These are phyloP conservation scores for Semotilus atromaculatus DNA, from an alignment of 2,797 vertebrate genomes.

Conservation along the genomic window DNA sequence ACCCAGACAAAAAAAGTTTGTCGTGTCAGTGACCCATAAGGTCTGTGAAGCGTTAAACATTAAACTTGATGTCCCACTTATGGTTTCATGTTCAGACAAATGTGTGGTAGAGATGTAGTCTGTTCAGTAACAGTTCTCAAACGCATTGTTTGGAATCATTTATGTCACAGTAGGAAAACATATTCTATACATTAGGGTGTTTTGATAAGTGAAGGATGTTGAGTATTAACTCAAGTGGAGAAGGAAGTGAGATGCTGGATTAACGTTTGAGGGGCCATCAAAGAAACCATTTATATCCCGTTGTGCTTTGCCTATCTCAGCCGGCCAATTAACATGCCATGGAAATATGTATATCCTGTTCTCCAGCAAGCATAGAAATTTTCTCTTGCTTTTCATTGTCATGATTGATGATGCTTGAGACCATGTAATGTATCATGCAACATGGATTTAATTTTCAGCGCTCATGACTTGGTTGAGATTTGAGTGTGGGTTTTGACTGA, in stretches of 20 bases:
- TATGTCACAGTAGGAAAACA: not conserved
- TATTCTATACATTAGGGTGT: not conserved
- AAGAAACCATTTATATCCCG: slow-evolving; percentile 33
- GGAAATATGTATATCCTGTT: slow-evolving; percentile 34
- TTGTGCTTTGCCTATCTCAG: slow-evolving; percentile 24
- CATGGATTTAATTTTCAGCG: not conserved
- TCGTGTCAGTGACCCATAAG: not conserved
- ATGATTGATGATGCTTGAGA: slow-evolving; percentile 34
- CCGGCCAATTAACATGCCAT: slow-evolving; percentile 29
- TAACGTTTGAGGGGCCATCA: slow-evolving; percentile 38
- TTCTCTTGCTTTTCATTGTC: slow-evolving; percentile 43
- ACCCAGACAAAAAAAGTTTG: not conserved
- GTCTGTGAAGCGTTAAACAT: not conserved
- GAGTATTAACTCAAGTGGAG: slow-evolving; percentile 3
- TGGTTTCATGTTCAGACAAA: not conserved
- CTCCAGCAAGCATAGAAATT: slow-evolving; percentile 10
- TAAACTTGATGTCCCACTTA: not conserved
- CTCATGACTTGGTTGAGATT: slow-evolving; percentile 3
- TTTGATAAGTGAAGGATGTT: slow-evolving; percentile 40
- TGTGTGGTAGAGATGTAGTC: not conserved
- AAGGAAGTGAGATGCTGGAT: slow-evolving; percentile 38
- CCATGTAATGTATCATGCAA: slow-evolving; percentile 16
- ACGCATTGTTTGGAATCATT: slow-evolving; percentile 7
- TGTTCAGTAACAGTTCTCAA: not conserved
- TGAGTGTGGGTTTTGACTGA: slow-evolving; percentile 14